Evolutionary conservation across 2,888 invertebrate genomes (phyloP), one percentile per base, ranked within the genome.

Genomic region (Campoplex nolae): DNA sequence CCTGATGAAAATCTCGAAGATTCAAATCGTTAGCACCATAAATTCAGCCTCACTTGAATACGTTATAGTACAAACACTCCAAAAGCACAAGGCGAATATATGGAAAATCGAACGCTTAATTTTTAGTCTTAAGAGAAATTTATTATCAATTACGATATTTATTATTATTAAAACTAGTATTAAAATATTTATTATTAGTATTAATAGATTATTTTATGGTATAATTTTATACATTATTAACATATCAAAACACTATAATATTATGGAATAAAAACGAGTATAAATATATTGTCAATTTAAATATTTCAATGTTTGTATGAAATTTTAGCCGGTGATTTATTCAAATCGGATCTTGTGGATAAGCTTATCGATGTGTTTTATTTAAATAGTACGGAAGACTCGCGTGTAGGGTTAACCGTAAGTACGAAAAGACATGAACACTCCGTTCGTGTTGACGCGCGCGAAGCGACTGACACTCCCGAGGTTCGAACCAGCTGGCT

Each of bases 391-490:
- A 62, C 18, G 23, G 4, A 1, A 67, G 16, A 62, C 74, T 48
- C 85, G 82, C 82, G 82, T 67, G 75, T 32, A 82, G 62, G 56
- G 18, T 35, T 65, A 71, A 45, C 74, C 71, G 74, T 65, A 56
- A 79, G 80, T 54, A 77, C 67, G 71, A 75, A 76, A 68, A 54
- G 85, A 85, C 85, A 76, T 82, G 88, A 62, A 79, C 71, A 88
- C 83, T 88, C 88, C 91, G 89, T 90, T 82, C 90, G 82, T 88
- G 83, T 86, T 78, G 92, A 88, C 88, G 89, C 91, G 92, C 92
- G 91, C 92, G 90, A 90, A 90, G 91, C 92, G 90, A 92, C 92
- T 92, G 91, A 91, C 89, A 83, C 84, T 85, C 86, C 83, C 87
- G 83, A 89, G 89, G 75, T 84, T 74, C 45, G 87, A 84, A 89